A percentile compares a stretch with the other conserved stretches of the same genome.
Conservation (phyloP, 2,797 vertebrate species). For the Phylloscopus collybita region DNA sequence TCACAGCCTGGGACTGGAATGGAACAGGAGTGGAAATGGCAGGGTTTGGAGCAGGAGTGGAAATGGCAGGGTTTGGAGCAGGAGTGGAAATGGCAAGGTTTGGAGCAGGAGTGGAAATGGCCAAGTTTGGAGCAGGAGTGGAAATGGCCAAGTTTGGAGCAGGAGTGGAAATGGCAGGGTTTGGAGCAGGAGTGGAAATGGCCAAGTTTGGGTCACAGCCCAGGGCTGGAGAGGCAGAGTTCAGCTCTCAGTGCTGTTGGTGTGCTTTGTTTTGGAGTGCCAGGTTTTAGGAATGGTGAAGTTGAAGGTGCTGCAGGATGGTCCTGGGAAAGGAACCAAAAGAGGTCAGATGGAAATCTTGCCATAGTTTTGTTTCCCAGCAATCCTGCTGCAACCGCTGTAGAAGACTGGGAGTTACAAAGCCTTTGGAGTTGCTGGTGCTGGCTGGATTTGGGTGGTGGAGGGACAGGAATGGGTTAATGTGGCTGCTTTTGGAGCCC, state of each 20-base stretch:
- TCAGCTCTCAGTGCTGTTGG: background rate
- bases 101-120: background rate
- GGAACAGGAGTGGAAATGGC: background rate
- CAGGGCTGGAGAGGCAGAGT: background rate
- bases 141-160: background rate
- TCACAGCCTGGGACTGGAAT: no score
- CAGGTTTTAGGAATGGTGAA: background rate
- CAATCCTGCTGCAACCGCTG: background rate
- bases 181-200: background rate
- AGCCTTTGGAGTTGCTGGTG: background rate
- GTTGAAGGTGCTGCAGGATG: background rate
- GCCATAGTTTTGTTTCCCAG: background rate
- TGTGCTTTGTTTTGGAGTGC: background rate
- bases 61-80: no score
- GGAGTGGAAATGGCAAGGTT: background rate
- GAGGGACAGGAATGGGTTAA: constrained; percentile 36
- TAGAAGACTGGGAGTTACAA: background rate
- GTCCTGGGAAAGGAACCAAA: background rate
- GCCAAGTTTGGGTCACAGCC: background rate
- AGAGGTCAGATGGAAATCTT: background rate
- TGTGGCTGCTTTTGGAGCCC: constrained; percentile 7
- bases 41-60: background rate
- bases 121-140: background rate
- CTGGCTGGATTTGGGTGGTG: background rate
- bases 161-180: background rate